Evolutionary conservation across 2,888 invertebrate species (phyloP).

Genomic region (Andrena camellia): DNA sequence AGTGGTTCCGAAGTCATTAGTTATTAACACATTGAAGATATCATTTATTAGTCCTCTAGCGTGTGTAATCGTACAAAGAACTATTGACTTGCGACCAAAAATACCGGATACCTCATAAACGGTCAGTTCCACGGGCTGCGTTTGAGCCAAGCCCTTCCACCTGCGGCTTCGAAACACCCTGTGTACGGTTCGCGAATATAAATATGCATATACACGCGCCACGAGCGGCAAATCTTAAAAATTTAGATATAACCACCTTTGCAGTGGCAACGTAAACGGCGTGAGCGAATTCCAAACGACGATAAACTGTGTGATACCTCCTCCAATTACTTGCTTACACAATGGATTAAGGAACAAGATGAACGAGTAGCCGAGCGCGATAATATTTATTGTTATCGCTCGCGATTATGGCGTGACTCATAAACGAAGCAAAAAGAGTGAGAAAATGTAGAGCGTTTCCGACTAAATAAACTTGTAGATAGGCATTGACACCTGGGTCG

Average conservation of each 20-base stretch:
- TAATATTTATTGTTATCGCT: constrained; percentile 54
- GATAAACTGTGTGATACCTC: constrained; percentile 65
- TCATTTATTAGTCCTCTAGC: too few species aligned
- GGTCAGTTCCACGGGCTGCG: background rate
- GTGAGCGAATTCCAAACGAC: constrained; percentile 67
- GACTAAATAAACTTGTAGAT: constrained; percentile 44
- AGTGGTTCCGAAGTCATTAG: too few species aligned
- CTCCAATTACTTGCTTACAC: constrained; percentile 64
- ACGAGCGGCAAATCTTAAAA: constrained; percentile 55
- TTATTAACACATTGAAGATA: too few species aligned
- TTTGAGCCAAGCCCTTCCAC: background rate
- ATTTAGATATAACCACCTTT: constrained; percentile 55
- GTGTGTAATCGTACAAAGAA: background rate
- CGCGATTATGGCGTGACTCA: constrained; percentile 46
- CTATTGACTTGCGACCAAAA: background rate
- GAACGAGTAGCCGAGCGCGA: constrained; percentile 49
- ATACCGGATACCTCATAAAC: background rate
- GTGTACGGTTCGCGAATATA: constrained; percentile 36
- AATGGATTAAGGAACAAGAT: constrained; percentile 60
- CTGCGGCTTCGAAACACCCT: background rate
- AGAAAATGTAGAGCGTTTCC: constrained; percentile 35
- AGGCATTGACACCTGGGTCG: constrained; percentile 45
- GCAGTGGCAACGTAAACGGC: constrained; percentile 67
- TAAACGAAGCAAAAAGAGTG: constrained; percentile 10
- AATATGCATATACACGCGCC: constrained; percentile 41